Evolutionary conservation across 2,797 vertebrate genomes (phyloP).

Genomic region (Gastrophryne carolinensis): DNA sequence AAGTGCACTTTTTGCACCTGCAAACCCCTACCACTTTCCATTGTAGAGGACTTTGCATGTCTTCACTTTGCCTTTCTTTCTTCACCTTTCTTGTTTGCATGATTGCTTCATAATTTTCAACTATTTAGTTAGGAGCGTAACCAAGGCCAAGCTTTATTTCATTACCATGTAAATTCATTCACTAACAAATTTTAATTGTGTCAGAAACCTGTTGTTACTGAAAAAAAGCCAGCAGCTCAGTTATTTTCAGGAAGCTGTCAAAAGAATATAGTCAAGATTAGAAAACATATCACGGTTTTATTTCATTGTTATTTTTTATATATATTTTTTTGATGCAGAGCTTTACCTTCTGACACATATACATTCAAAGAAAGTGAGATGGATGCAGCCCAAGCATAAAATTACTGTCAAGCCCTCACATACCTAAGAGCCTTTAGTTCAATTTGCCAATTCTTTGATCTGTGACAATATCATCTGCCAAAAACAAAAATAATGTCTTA

Average conservation of each 20-base stretch:
- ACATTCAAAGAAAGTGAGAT: not conserved
- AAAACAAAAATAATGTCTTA: conserved; percentile 11
- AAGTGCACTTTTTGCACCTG: no score
- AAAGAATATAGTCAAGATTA: not conserved
- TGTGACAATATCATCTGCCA: conserved; percentile 11
- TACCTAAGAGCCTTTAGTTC: conserved; percentile 9
- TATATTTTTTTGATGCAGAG: not conserved
- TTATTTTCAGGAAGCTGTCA: not conserved
- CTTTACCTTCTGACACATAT: conserved; percentile 6
- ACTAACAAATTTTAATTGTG: not conserved
- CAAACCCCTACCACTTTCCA: no score
- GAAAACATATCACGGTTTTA: not conserved
- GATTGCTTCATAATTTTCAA: not conserved
- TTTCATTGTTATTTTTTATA: not conserved
- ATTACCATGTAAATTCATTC: conserved; percentile 7
- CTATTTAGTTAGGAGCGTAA: not conserved
- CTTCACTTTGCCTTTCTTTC: no score
- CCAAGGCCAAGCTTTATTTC: not conserved
- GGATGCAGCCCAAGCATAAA: conserved; percentile 30
- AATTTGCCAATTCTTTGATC: conserved; percentile 25
- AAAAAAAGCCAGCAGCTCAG: not conserved
- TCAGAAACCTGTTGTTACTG: not conserved
- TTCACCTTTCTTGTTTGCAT: not conserved
- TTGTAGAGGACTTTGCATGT: not conserved
- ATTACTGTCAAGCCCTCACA: conserved; percentile 1